Percentiles rank a stretch among this genome's conserved stretches.
Evolutionary conservation across 2,888 invertebrate genomes (phyloP).

Genomic region (Altica lythri): DNA sequence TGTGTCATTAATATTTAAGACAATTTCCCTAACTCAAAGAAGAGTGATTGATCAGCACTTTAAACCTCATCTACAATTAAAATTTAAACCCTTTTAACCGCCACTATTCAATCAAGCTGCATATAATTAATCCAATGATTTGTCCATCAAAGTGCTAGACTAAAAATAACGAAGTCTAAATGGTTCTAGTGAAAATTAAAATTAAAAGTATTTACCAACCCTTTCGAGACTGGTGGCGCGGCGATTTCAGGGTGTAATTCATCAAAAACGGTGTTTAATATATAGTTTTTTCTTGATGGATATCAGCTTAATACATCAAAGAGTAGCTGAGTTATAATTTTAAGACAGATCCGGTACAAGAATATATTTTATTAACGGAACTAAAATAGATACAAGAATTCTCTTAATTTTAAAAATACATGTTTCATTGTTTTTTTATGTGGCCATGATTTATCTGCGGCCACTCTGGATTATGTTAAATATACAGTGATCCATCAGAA

Average conservation of each 20-base stretch:
- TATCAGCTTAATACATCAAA: constrained; percentile 10
- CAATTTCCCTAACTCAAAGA: too few relatives aligned
- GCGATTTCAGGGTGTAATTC: constrained; percentile 8
- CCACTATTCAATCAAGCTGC: constrained; percentile 30
- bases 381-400: too few relatives aligned
- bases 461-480: too few relatives aligned
- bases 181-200: constrained; percentile 7
- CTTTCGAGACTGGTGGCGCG: constrained; percentile 9
- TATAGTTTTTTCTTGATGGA: constrained; percentile 12
- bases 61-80: constrained; percentile 15
- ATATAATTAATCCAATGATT: constrained; percentile 35
- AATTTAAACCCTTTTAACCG: constrained; percentile 11
- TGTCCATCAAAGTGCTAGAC: constrained; percentile 32
- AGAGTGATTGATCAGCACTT: constrained; percentile 19
- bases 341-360: not conserved
- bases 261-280: constrained; percentile 14
- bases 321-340: not conserved
- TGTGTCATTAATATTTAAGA: too few relatives aligned
- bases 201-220: not conserved
- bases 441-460: too few relatives aligned
- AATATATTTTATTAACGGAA: too few relatives aligned
- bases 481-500: too few relatives aligned
- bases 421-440: too few relatives aligned
- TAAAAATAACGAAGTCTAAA: constrained; percentile 26
- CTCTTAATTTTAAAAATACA: too few relatives aligned